Evolutionary conservation across 2,797 vertebrate genomes (phyloP).

Genomic region (Anguilla obscura): DNA sequence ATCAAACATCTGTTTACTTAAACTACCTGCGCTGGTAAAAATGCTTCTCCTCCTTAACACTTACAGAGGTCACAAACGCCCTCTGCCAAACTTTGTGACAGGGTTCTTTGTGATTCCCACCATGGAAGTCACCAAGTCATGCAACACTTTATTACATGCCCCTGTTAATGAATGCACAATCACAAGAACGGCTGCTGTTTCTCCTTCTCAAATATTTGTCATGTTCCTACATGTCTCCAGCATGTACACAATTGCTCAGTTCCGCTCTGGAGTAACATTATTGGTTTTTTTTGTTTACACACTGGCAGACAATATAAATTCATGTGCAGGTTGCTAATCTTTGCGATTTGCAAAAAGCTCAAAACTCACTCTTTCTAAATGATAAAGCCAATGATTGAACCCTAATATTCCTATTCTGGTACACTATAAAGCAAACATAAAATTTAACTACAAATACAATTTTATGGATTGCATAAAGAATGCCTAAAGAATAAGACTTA

Average conservation of each 20-base stretch:
- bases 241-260: neutral
- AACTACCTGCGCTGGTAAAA: neutral
- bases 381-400: too few species aligned
- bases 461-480: neutral
- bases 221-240: slow-evolving; percentile 18
- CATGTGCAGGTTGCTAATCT: neutral
- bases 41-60: neutral
- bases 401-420: too few species aligned
- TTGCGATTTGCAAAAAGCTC: slow-evolving; percentile 5
- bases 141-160: neutral
- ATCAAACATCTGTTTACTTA: neutral
- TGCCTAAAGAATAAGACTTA: neutral
- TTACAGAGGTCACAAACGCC: neutral
- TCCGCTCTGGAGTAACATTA: neutral
- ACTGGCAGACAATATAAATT: neutral
- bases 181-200: slow-evolving; percentile 39
- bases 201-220: slow-evolving; percentile 42
- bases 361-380: too few species aligned
- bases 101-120: neutral
- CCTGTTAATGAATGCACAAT: slow-evolving; percentile 40
- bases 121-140: neutral
- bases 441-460: neutral
- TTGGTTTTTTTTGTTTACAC: neutral
- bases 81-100: neutral
- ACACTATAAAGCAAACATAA: too few species aligned